Evolutionary conservation across 2,797 vertebrate genomes (phyloP).

Genomic region (Centroberyx gerrardi): DNA sequence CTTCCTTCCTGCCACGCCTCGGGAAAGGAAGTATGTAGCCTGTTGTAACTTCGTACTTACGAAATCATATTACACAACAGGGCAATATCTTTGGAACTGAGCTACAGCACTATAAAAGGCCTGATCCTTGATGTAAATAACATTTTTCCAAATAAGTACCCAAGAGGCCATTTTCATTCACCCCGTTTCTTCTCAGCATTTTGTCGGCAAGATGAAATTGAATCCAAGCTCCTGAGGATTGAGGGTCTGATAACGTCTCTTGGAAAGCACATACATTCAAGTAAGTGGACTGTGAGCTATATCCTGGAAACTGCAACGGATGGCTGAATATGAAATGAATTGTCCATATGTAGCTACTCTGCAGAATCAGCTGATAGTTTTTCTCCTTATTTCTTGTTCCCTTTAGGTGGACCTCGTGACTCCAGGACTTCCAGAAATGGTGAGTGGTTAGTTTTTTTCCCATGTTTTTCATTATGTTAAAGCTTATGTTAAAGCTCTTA

Average conservation of each 20-base stretch:
- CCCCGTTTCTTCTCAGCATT: slow-evolving; percentile 78
- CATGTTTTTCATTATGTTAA: no score
- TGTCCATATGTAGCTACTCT: not conserved
- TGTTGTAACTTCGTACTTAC: not conserved
- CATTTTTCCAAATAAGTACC: not conserved
- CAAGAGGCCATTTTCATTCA: not conserved
- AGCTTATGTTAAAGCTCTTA: no score
- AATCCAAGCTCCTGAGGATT: slow-evolving; percentile 85
- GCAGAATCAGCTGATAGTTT: not conserved
- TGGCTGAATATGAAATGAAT: not conserved
- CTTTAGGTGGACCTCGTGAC: slow-evolving; percentile 55
- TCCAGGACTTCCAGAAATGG: slow-evolving; percentile 57
- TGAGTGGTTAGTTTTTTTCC: slow-evolving; percentile 44
- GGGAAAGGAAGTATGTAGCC: slow-evolving; percentile 81
- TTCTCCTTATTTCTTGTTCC: slow-evolving; percentile 20
- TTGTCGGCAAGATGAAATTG: slow-evolving; percentile 87
- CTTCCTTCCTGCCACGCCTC: slow-evolving; percentile 85
- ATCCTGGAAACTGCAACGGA: not conserved
- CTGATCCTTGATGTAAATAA: not conserved
- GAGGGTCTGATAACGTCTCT: slow-evolving; percentile 88
- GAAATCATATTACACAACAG: slow-evolving; percentile 12
- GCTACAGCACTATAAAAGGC: not conserved
- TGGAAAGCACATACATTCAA: slow-evolving; percentile 78
- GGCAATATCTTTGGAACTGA: not conserved
- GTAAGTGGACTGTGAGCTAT: slow-evolving; percentile 51